phyloP scores from a whole-genome alignment of 2,113 vertebrate genomes.

The Clupea harengus region DNA sequence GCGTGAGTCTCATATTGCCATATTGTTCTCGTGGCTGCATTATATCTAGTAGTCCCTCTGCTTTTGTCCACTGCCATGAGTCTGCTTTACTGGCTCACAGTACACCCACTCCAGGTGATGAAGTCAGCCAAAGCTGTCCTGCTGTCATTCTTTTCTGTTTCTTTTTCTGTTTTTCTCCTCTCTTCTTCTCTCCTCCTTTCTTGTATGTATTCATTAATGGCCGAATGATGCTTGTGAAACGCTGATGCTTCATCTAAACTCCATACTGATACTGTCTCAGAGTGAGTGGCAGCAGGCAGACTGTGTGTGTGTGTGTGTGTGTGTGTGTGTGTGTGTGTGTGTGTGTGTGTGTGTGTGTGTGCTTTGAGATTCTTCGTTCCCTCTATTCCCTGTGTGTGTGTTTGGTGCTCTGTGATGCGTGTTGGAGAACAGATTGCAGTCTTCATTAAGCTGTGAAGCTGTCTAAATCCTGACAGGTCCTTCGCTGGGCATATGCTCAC shows the following conservation, averaged over 20 bases:
- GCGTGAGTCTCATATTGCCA: neutral
- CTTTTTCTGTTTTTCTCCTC: slow-evolving; percentile 6
- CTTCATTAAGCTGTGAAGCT: slow-evolving; percentile 36
- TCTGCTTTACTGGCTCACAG: neutral
- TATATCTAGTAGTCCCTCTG: neutral
- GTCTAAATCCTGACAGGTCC: slow-evolving; percentile 36
- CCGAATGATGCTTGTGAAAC: neutral
- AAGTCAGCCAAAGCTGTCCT: neutral
- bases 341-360: neutral
- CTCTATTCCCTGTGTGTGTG: neutral
- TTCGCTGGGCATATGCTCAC: slow-evolving; percentile 19
- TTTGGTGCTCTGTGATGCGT: slow-evolving; percentile 24
- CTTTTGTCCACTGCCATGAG: neutral
- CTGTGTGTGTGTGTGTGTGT: slow-evolving; percentile 39
- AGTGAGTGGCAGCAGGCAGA: neutral
- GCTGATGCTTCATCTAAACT: neutral
- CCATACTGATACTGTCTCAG: neutral
- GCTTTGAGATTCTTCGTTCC: neutral
- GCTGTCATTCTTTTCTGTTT: neutral
- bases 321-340: slow-evolving; percentile 27
- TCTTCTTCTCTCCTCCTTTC: neutral
- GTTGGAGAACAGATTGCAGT: slow-evolving; percentile 38
- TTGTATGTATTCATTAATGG: neutral
- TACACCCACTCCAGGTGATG: neutral
- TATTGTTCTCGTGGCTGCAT: neutral